A percentile compares a stretch with the other conserved stretches of the same genome.
Conservation (phyloP, 2,797 vertebrate genomes). For the Galago senegalensis region DNA sequence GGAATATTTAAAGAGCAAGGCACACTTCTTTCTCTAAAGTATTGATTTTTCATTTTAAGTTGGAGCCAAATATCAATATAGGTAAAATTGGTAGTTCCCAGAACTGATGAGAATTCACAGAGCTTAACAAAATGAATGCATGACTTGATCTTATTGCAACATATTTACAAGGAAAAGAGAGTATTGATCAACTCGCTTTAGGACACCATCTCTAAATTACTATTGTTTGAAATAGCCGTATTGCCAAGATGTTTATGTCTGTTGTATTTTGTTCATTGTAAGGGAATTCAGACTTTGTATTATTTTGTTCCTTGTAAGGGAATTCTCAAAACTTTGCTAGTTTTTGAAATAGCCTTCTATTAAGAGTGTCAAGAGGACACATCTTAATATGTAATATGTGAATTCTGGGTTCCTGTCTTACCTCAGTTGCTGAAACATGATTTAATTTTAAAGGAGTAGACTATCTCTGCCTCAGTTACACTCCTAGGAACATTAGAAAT, state of each 20-base stretch:
- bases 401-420: conserved; percentile 32
- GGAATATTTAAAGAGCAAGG: conserved; percentile 71
- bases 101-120: conserved; percentile 86
- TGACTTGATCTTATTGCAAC: conserved; percentile 84
- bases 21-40: conserved; percentile 76
- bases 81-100: conserved; percentile 79
- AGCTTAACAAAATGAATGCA: conserved; percentile 89
- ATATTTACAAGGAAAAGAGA: conserved; percentile 86
- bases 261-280: conserved; percentile 57
- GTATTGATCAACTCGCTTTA: conserved; percentile 82
- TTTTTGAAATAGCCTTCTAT: conserved; percentile 70
- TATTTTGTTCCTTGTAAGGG: conserved; percentile 45
- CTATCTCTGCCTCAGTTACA: not conserved
- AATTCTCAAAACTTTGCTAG: conserved; percentile 54
- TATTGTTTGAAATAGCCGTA: conserved; percentile 84
- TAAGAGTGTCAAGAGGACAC: not conserved
- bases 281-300: conserved; percentile 55
- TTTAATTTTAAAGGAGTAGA: conserved; percentile 14
- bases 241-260: conserved; percentile 64
- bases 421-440: conserved; percentile 39
- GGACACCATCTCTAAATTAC: conserved; percentile 84
- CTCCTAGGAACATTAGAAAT: conserved; percentile 33
- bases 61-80: conserved; percentile 83
- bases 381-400: conserved; percentile 66
- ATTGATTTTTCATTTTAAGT: conserved; percentile 83